A percentile compares a stretch with the other conserved stretches of the same genome.
Evolutionary conservation across 2,113 vertebrate species (phyloP).

Genomic region (Phrynocephalus versicolor): DNA sequence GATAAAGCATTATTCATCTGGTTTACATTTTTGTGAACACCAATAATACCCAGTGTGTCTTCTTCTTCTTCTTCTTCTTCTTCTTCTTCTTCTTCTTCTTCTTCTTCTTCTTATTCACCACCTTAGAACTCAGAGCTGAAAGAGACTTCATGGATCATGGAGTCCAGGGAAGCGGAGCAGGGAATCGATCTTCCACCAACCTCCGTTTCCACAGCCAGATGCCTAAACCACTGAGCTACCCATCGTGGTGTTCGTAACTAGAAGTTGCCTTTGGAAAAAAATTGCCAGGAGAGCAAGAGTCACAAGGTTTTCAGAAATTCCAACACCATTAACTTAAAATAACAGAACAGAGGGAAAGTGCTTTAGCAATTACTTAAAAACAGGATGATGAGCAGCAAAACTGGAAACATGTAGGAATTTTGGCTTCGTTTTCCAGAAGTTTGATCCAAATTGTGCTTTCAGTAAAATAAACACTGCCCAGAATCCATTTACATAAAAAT

Average conservation of each 20-base stretch:
- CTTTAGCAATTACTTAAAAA: slow-evolving; percentile 53
- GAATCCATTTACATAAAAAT: no score
- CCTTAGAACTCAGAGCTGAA: no score
- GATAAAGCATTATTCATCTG: not conserved
- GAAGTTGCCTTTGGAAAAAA: slow-evolving; percentile 47
- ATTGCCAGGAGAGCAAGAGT: slow-evolving; percentile 59
- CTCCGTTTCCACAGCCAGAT: no score
- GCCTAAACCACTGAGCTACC: no score
- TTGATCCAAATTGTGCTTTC: slow-evolving; percentile 52
- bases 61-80: no score
- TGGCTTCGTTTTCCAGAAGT: slow-evolving; percentile 51
- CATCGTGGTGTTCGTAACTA: slow-evolving; percentile 42
- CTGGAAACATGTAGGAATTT: slow-evolving; percentile 50
- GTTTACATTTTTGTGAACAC: slow-evolving; percentile 8
- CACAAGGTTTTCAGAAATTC: slow-evolving; percentile 5
- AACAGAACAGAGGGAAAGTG: slow-evolving; percentile 46
- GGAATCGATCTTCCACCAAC: no score
- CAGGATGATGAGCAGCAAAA: slow-evolving; percentile 44
- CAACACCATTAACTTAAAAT: slow-evolving; percentile 33
- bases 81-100: no score
- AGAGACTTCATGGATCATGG: no score
- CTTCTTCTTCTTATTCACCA: no score
- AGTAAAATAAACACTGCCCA: no score
- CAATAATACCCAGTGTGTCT: slow-evolving; percentile 25
- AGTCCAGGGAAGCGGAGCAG: no score